Evolutionary conservation across 2,113 vertebrate species (phyloP), one percentile per base, ranked within the genome.

Genomic region (Gallinago jamesoni): DNA sequence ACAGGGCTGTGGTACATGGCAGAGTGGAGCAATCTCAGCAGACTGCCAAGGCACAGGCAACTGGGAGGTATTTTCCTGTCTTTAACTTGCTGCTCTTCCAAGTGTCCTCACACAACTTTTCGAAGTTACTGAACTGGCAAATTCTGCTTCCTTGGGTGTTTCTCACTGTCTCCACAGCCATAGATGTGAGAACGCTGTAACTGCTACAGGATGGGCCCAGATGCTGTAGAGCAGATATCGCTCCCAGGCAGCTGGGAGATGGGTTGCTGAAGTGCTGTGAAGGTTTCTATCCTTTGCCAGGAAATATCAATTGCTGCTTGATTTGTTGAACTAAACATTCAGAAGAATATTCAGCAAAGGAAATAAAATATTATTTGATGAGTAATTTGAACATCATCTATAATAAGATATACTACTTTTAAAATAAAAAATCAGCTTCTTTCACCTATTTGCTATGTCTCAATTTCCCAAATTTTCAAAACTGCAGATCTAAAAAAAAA

Each of bases 281-380:
- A 87, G 20, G 27, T 69, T 91, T 56, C 63, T 85, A 6, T 68
- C 8, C 30, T 91, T 87, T 83, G 27, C 83, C 50, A 82, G 81
- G 43, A 89, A 88, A 78, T 70, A 41, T 82, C 60, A 78, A 59
- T 30, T 75, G 50, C 62, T 79, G 35, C 39, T 85, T 89, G 47
- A 80, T 90, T 74, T 74, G 39, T 33, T 53, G 84, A 89, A 94
- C 31, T 48, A 57, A 91, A 90, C 81, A 74, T 72, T 88, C 60
- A 69, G 64, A 80, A 35, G 47, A 74, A 81, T 64, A 87, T 89
- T 89, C 48, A 72, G 27, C 31, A 64, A 80, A 76, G 82, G 50
- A 77, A 90, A 67, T 84, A 69, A 92, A 87, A 62, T 37, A 41
- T 5, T 47, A 37, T 41, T 86, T 95, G n/a, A 53, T 81, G 27